These are phyloP conservation scores for Smittia sp. DNA, from an alignment of 2,888 invertebrate genomes.

Conservation along the genomic window DNA sequence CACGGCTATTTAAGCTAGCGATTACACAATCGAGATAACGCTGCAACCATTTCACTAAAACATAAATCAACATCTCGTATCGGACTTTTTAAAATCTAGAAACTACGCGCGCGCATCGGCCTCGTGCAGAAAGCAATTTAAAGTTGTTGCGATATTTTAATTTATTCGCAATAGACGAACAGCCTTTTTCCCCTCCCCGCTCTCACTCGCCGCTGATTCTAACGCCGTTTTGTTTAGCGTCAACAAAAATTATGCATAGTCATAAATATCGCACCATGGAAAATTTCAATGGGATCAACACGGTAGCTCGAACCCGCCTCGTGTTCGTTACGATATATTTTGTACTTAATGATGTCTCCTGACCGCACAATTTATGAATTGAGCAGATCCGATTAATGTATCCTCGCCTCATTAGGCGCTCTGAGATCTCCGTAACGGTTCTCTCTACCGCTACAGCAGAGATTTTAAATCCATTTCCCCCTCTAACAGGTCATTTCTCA, in stretches of 20 bases:
- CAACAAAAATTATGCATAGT: slow-evolving; percentile 37
- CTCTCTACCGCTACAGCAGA: background rate
- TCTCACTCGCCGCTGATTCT: slow-evolving; percentile 1
- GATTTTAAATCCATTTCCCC: background rate
- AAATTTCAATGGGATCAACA: slow-evolving; percentile 10
- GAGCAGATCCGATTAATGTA: slow-evolving; percentile 34
- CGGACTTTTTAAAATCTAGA: slow-evolving; percentile 22
- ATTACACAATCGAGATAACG: slow-evolving; percentile 29
- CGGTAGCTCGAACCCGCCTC: background rate
- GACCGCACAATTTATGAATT: slow-evolving; percentile 33
- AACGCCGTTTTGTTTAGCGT: slow-evolving; percentile 31
- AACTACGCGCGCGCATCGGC: background rate
- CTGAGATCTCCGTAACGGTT: background rate
- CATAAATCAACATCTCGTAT: slow-evolving; percentile 38
- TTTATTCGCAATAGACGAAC: slow-evolving; percentile 21
- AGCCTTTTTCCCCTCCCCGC: background rate
- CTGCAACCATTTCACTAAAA: slow-evolving; percentile 23
- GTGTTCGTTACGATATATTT: slow-evolving; percentile 12
- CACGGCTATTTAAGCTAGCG: slow-evolving; percentile 33
- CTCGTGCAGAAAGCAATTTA: slow-evolving; percentile 22
- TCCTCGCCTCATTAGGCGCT: slow-evolving; percentile 31
- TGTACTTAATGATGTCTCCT: slow-evolving; percentile 5
- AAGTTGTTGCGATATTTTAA: slow-evolving; percentile 24
- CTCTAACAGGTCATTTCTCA: slow-evolving; percentile 14
- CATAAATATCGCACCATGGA: slow-evolving; percentile 26